These are phyloP conservation scores for Sycophaga agraensis DNA, from an alignment of 1,140 invertebrate genomes.

Conservation along the genomic window DNA sequence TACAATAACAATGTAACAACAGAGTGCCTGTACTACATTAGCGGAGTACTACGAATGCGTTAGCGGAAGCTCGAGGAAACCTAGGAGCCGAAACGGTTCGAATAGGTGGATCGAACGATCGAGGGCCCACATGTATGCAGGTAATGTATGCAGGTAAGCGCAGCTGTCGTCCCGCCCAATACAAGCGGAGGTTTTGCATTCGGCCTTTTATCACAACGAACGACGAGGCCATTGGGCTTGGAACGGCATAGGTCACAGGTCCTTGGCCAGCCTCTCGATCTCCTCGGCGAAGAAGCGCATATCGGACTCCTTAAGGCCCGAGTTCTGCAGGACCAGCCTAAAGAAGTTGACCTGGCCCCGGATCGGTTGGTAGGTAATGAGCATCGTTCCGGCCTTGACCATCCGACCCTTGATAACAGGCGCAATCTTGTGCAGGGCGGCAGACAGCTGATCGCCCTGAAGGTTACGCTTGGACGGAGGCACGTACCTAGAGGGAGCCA, in stretches of 20 bases:
- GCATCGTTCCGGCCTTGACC: conserved; percentile 92
- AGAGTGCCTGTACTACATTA: too few species aligned
- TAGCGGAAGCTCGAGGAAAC: too few species aligned
- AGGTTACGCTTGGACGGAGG: conserved; percentile 69
- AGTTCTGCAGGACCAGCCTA: conserved; percentile 90
- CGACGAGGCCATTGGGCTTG: too few species aligned
- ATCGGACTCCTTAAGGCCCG: conserved; percentile 74
- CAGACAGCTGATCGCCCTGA: conserved; percentile 64
- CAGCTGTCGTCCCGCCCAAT: too few species aligned
- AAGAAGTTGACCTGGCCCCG: conserved; percentile 86
- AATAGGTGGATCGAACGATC: too few species aligned
- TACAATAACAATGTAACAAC: conserved; percentile 14
- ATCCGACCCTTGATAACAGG: conserved; percentile 91
- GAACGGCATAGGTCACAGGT: conserved; percentile 57
- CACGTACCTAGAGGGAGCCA: conserved; percentile 70
- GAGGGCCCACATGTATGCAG: too few species aligned
- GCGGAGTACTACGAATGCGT: too few species aligned
- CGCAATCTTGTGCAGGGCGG: conserved; percentile 78
- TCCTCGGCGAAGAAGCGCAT: conserved; percentile 85
- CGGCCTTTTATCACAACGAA: too few species aligned
- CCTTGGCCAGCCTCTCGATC: conserved; percentile 77
- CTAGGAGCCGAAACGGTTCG: too few species aligned
- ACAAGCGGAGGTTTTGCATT: too few species aligned
- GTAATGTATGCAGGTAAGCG: too few species aligned
- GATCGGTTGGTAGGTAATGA: conserved; percentile 92